Evolutionary conservation across 2,888 invertebrate genomes (phyloP).

Genomic region (Blera fallax): DNA sequence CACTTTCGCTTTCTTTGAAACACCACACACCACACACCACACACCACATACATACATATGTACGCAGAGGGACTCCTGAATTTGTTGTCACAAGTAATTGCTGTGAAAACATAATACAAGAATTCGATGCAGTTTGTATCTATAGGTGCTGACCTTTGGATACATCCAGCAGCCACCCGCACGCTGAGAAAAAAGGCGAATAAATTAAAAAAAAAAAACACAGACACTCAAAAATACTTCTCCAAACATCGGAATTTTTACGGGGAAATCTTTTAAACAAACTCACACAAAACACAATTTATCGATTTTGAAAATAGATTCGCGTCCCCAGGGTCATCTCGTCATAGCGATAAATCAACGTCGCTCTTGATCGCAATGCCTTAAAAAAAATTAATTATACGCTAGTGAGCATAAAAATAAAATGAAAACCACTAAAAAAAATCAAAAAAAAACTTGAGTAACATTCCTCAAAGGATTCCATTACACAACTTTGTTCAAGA

Average conservation of each 20-base stretch:
- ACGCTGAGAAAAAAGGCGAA: background rate
- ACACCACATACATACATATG: no score
- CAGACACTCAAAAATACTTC: no score
- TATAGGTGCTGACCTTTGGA: background rate
- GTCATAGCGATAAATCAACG: slow-evolving; percentile 35
- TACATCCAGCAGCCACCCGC: background rate
- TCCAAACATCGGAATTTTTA: background rate
- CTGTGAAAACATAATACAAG: slow-evolving; percentile 44
- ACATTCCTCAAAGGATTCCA: slow-evolving; percentile 66
- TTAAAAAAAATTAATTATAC: slow-evolving; percentile 33
- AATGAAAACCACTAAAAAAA: slow-evolving; percentile 12
- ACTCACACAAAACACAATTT: background rate
- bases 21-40: background rate
- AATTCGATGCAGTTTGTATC: background rate
- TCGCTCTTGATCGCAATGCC: background rate
- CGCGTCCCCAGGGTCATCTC: slow-evolving; percentile 43
- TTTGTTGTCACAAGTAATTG: slow-evolving; percentile 64
- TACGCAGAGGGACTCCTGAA: background rate
- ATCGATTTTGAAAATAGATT: slow-evolving; percentile 63
- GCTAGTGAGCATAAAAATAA: slow-evolving; percentile 43
- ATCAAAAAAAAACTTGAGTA: slow-evolving; percentile 28
- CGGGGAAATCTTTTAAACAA: background rate
- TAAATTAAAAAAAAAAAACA: background rate
- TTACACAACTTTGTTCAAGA: slow-evolving; percentile 56
- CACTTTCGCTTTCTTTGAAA: slow-evolving; percentile 43